Evolutionary conservation across 2,888 invertebrate genomes (phyloP).

Genomic region (Ferrisia virgata): DNA sequence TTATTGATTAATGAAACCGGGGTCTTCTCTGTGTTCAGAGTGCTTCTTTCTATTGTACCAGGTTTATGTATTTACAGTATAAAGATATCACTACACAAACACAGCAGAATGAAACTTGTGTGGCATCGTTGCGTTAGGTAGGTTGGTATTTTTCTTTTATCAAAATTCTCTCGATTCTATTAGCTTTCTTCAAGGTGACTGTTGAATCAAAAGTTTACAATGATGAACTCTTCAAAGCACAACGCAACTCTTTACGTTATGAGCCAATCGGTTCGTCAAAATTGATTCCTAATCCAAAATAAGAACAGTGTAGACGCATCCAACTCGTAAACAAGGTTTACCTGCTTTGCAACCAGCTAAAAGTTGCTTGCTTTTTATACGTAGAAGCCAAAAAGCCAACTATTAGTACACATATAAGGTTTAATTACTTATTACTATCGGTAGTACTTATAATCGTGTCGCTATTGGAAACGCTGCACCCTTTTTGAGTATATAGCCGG

Average conservation of each 20-base stretch:
- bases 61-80: neutral
- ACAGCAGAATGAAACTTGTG: neutral
- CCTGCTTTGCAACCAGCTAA: too few relatives aligned
- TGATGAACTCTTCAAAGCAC: neutral
- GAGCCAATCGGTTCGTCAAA: too few relatives aligned
- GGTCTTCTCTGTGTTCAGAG: neutral
- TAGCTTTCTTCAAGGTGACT: neutral
- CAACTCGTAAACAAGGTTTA: too few relatives aligned
- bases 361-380: neutral
- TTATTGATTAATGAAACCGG: neutral
- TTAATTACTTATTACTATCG: neutral
- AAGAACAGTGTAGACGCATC: too few relatives aligned
- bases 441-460: neutral
- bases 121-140: too few relatives aligned
- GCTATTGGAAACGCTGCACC: constrained; percentile 9
- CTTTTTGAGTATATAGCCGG: neutral
- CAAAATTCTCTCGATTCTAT: neutral
- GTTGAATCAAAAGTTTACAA: neutral
- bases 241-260: too few relatives aligned
- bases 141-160: neutral
- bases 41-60: neutral
- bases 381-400: neutral
- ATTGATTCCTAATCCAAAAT: too few relatives aligned
- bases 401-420: neutral
- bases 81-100: neutral